Evolutionary conservation across 2,888 invertebrate genomes (phyloP), one percentile per base, ranked within the genome.

Genomic region (Pachycephus smyrnensis): DNA sequence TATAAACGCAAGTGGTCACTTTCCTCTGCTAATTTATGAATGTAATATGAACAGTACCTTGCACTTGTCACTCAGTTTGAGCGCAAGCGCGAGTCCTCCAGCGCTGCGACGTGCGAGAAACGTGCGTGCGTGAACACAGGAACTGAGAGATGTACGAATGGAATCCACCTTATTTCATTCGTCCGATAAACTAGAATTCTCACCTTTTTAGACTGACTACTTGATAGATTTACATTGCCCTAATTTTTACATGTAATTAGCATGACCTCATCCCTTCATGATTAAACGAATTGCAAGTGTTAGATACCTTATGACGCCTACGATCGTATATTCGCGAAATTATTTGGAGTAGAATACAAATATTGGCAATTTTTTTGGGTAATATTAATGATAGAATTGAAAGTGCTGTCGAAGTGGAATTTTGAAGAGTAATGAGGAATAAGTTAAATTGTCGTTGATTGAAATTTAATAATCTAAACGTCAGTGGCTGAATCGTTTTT

Each of bases 11-110:
- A 23, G 12, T 55, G 37, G n/a, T 75, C 55, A 55, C 23, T 55
- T 74, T 68, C 68, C 30, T 68, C 75, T 32, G 75, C 68, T 75
- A 75, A 68, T 33, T 68, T 37, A 68, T 75, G 73, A 73, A 71
- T n/a, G 78, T 79, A 79, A 79, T 77, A 75, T 73, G 91, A 92
- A 95, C 95, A 93, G 94, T 95, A 95, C 95, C 95, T 95, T 94
- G 95, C 95, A 95, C 95, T 94, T 94, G 94, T 94, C 95, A 93
- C 95, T 95, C 95, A 90, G 94, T 94, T 95, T 95, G 95, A 95
- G 95, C 92, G 95, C 94, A 94, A 94, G 94, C 95, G 94, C 95
- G 93, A 90, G 95, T 94, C 94, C 94, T 94, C 93, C 92, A 92
- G 90, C 92, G 91, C 89, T 90, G 90, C 90, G 90, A 84, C 88